Conservation (phyloP, 2,113 vertebrate genomes). For the Corythaeola cristata region DNA sequence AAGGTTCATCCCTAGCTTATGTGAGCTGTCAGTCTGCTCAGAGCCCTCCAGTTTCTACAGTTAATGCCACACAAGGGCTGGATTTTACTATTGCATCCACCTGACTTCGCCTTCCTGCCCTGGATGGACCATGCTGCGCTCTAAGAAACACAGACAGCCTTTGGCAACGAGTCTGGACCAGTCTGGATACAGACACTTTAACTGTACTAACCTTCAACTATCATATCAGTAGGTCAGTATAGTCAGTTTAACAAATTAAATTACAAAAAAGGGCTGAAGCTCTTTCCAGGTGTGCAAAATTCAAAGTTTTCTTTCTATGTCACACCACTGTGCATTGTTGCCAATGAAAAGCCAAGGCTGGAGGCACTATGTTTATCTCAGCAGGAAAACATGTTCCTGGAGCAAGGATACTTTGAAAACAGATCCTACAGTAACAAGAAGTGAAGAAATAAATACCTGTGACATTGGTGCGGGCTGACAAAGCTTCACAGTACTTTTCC, state of each 20-base stretch:
- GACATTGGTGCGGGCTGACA: conserved; percentile 67
- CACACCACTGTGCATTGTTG: neutral
- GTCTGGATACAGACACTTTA: neutral
- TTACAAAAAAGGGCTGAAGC: neutral
- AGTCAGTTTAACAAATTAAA: neutral
- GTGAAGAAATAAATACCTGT: conserved; percentile 70
- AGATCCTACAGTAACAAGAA: conserved; percentile 16
- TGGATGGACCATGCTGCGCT: neutral
- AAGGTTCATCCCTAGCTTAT: neutral
- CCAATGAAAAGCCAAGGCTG: neutral
- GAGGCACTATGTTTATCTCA: neutral
- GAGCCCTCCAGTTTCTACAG: neutral
- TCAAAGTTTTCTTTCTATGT: neutral
- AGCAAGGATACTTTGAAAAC: conserved; percentile 32
- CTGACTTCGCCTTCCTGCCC: neutral
- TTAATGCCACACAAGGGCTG: neutral
- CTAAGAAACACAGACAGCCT: neutral
- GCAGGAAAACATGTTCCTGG: neutral
- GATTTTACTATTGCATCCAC: neutral
- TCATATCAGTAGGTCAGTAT: rapidly evolving
- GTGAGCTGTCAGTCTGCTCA: neutral
- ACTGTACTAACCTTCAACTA: neutral
- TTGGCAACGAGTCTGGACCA: neutral
- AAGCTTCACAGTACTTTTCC: conserved; percentile 73
- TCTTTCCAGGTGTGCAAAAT: neutral